phyloP scores from a whole-genome alignment of 2,113 vertebrate species.

The Ascaphus truei region DNA sequence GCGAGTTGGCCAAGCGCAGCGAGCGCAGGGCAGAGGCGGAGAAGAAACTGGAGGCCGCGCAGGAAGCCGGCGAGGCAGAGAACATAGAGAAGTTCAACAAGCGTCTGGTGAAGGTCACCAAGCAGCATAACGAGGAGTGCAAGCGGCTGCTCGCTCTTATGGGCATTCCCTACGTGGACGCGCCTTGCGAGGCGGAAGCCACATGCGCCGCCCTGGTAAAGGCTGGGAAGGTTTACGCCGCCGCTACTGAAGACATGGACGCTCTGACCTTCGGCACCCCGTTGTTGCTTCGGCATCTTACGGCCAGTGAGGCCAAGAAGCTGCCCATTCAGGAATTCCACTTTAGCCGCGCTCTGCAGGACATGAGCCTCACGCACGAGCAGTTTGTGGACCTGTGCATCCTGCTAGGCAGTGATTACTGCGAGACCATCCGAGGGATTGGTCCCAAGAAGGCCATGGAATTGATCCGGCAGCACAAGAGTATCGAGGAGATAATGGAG shows the following conservation, averaged over 20 bases:
- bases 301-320: slow-evolving; percentile 93
- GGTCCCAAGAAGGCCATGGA: slow-evolving; percentile 93
- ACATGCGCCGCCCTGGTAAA: slow-evolving; percentile 79
- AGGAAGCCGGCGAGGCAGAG: slow-evolving; percentile 79
- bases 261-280: slow-evolving; percentile 91
- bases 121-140: slow-evolving; percentile 89
- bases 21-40: slow-evolving; percentile 89
- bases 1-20: slow-evolving; percentile 84
- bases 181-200: slow-evolving; percentile 90
- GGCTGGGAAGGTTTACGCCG: slow-evolving; percentile 85
- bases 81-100: slow-evolving; percentile 90
- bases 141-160: slow-evolving; percentile 84
- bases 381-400: slow-evolving; percentile 97
- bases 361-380: slow-evolving; percentile 74
- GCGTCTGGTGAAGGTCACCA: slow-evolving; percentile 91
- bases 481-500: slow-evolving; percentile 86
- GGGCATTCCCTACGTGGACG: slow-evolving; percentile 91
- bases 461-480: slow-evolving; percentile 86
- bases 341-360: slow-evolving; percentile 79
- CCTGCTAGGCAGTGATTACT: slow-evolving; percentile 94
- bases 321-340: slow-evolving; percentile 95
- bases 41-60: slow-evolving; percentile 83
- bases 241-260: slow-evolving; percentile 95
- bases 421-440: slow-evolving; percentile 90
- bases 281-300: slow-evolving; percentile 87